Evolutionary conservation across 2,888 invertebrate species (phyloP), one percentile per base, ranked within the genome.

Genomic region (Eretmocerus hayati): DNA sequence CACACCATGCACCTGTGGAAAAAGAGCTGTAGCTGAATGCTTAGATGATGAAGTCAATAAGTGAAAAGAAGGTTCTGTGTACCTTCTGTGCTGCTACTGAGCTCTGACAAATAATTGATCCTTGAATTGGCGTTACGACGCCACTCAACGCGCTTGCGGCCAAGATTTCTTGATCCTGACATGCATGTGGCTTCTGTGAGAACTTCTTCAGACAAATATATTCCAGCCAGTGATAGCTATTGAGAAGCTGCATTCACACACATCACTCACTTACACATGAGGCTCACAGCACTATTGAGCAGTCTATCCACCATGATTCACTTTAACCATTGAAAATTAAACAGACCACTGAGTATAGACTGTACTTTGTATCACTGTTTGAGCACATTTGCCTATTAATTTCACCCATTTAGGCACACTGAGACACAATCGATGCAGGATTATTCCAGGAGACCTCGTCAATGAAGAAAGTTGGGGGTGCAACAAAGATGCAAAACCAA

Each of bases 131-230:
- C 71, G 62, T 64, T 71, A 62, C 71, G 69, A 62, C 71, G 71
- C 71, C 71, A 71, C 65, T 71, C 71, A 63, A 71, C 71, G 66
- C 69, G 68, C 69, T 71, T 71, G 62, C 71, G 71, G 62, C 71
- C 70, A 59, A 71, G 62, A 66, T 67, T 66, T 64, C 71, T 69
- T 61, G 63, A 60, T 62, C 71, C 71, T 68, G 71, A 68, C 71
- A 71, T 71, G 67, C 71, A 71, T 71, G 65, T 66, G 69, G 60
- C 59, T 69, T 71, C 61, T 61, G 56, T 55, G 46, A 42, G 45
- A 44, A 35, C 33, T 46, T 18, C 33, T 31, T 39, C 23, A 41
- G 40, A 20, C 26, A 41, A 51, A 40, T 51, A 42, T 36, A 52
- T 41, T 48, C 22, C 50, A 32, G 36, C 43, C 41, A 50, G 53